phyloP scores from a whole-genome alignment of 1,140 invertebrate species.

The Hypothenemus hampei region DNA sequence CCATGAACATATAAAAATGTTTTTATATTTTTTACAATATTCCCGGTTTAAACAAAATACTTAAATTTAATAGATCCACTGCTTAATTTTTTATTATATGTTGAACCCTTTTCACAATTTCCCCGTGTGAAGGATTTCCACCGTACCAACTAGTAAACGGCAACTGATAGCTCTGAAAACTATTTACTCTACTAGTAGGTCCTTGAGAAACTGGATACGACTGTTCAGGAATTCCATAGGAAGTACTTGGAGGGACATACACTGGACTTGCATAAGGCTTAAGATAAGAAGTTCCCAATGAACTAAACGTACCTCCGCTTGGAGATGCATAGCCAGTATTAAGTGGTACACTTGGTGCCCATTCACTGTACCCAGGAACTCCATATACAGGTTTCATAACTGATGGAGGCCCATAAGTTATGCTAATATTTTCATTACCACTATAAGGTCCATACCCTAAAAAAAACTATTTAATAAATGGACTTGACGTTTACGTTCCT shows the following conservation, averaged over 20 bases:
- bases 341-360: slow-evolving; percentile 17
- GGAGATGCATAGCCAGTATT: no score
- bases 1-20: no score
- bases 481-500: no score
- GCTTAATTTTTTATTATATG: slow-evolving; percentile 28
- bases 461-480: no score
- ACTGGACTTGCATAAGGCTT: slow-evolving; percentile 2
- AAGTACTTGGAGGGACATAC: slow-evolving; percentile 1
- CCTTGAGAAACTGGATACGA: neutral
- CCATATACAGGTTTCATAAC: slow-evolving; percentile 24
- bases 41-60: no score
- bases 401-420: slow-evolving; percentile 38
- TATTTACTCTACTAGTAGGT: neutral
- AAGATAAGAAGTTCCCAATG: no score
- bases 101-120: slow-evolving; percentile 26
- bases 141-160: slow-evolving; percentile 32
- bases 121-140: slow-evolving; percentile 19
- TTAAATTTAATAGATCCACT: no score
- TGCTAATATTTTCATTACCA: slow-evolving; percentile 40
- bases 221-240: slow-evolving; percentile 12
- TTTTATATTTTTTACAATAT: no score
- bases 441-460: slow-evolving; percentile 40
- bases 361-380: slow-evolving; percentile 6
- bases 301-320: no score
- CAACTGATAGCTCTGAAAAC: slow-evolving; percentile 26